Evolutionary conservation across 1,140 invertebrate genomes (phyloP).

Genomic region (Diorhabda elongata): DNA sequence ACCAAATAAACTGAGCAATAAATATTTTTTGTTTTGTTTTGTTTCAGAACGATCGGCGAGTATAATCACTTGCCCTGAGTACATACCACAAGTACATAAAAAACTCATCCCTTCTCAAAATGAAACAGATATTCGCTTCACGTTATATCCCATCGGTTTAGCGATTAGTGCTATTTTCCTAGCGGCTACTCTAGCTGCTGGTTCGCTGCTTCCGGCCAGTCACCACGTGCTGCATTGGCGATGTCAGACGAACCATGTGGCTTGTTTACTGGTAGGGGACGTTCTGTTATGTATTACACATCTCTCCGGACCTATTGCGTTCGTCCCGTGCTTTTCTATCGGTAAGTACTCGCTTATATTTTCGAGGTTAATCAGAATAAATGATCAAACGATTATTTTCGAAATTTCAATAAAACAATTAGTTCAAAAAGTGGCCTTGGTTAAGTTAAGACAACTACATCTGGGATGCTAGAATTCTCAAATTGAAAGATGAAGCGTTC

Average conservation of each 20-base stretch:
- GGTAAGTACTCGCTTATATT: constrained; percentile 53
- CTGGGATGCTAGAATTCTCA: too few relatives aligned
- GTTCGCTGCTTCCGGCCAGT: constrained; percentile 69
- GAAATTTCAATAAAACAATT: too few relatives aligned
- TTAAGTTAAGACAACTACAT: too few relatives aligned
- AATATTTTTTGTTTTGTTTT: not conserved
- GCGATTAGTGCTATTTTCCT: constrained; percentile 73
- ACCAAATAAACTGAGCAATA: too few relatives aligned
- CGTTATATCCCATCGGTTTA: constrained; percentile 68
- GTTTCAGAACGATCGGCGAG: constrained; percentile 32
- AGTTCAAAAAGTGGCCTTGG: too few relatives aligned
- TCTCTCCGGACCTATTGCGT: constrained; percentile 56
- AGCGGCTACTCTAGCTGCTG: constrained; percentile 68
- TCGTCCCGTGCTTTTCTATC: constrained; percentile 55
- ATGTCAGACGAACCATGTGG: constrained; percentile 78
- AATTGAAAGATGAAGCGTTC: too few relatives aligned
- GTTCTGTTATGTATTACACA: constrained; percentile 71
- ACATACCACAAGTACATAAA: constrained; percentile 28
- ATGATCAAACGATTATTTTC: too few relatives aligned
- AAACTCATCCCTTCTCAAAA: constrained; percentile 23
- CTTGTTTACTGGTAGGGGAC: constrained; percentile 72
- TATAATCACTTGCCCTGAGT: constrained; percentile 31
- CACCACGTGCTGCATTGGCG: constrained; percentile 81
- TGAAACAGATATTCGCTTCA: constrained; percentile 55
- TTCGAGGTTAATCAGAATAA: too few relatives aligned